phyloP scores from a whole-genome alignment of 2,113 vertebrate genomes.

The Oostethus manadensis region DNA sequence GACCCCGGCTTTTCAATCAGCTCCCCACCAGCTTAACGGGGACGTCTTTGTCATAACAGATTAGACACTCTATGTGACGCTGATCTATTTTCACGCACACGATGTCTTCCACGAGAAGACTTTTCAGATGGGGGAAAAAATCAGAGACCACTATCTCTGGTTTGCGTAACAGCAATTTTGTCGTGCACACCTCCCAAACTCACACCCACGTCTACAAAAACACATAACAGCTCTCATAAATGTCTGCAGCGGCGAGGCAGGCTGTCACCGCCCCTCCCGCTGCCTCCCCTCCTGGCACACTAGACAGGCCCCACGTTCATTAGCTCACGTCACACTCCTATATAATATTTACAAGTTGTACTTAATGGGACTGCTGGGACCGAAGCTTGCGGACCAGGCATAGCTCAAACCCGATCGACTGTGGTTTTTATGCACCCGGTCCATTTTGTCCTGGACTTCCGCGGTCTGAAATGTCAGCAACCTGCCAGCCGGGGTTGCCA shows the following conservation, averaged over 20 bases:
- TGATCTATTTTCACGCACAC: constrained; percentile 16
- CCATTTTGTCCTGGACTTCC: constrained; percentile 23
- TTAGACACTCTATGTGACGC: constrained; percentile 16
- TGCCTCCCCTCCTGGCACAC: constrained; percentile 34
- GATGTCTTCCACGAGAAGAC: constrained; percentile 10
- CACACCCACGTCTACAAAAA: constrained; percentile 21
- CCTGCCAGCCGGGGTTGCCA: constrained; percentile 42
- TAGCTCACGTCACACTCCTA: constrained; percentile 48
- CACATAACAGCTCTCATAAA: constrained; percentile 38
- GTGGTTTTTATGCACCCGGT: constrained; percentile 22
- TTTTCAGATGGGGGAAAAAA: constrained; percentile 1
- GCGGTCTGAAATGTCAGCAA: constrained; percentile 37
- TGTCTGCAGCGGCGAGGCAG: constrained; percentile 26
- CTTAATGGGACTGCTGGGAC: constrained; percentile 34
- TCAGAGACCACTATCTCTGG: constrained; percentile 13
- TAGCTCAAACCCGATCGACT: constrained; percentile 29
- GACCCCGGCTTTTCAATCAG: constrained; percentile 22
- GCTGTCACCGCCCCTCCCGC: constrained; percentile 36
- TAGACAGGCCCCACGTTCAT: constrained; percentile 58
- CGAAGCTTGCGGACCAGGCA: constrained; percentile 4
- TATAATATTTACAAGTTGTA: constrained; percentile 61
- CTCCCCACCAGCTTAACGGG: constrained; percentile 21
- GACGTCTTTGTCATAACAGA: constrained; percentile 24
- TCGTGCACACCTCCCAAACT: constrained; percentile 26
- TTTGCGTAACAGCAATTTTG: constrained; percentile 27